phyloP scores from a whole-genome alignment of 64 coral and sea anemone genomes.

The Pachyseris speciosa region DNA sequence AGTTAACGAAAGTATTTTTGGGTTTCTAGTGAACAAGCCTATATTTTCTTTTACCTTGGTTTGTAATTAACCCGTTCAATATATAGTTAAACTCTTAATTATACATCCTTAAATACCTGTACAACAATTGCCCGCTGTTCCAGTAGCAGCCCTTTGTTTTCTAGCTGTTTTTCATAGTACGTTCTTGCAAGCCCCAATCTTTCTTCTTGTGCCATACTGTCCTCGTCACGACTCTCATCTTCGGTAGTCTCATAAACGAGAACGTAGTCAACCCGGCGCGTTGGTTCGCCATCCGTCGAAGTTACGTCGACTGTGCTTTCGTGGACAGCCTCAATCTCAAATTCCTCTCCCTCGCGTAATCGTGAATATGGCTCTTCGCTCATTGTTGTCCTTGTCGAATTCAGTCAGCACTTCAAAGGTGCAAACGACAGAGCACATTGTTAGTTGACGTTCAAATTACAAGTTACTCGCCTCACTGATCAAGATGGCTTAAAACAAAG shows the following conservation, averaged over 20 bases:
- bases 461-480: neutral
- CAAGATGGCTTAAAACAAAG: too few species aligned
- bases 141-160: neutral
- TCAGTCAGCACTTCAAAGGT: neutral
- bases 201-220: neutral
- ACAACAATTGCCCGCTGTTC: neutral
- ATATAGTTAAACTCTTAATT: too few species aligned
- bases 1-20: too few species aligned
- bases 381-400: neutral
- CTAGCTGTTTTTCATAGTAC: conserved; percentile 13
- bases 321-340: neutral
- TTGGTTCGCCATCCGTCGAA: neutral
- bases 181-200: neutral
- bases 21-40: too few species aligned
- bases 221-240: neutral
- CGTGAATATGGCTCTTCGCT: neutral
- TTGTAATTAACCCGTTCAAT: too few species aligned
- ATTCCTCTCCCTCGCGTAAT: neutral
- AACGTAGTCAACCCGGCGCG: conserved; percentile 4
- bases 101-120: neutral
- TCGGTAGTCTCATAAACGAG: conserved; percentile 12
- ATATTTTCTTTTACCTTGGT: too few species aligned
- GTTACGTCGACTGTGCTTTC: neutral
- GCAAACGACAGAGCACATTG: too few species aligned
- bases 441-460: neutral